Base-by-base conservation (phyloP, 2,113 vertebrate genomes). In the Myrmecophaga tridactyla region DNA sequence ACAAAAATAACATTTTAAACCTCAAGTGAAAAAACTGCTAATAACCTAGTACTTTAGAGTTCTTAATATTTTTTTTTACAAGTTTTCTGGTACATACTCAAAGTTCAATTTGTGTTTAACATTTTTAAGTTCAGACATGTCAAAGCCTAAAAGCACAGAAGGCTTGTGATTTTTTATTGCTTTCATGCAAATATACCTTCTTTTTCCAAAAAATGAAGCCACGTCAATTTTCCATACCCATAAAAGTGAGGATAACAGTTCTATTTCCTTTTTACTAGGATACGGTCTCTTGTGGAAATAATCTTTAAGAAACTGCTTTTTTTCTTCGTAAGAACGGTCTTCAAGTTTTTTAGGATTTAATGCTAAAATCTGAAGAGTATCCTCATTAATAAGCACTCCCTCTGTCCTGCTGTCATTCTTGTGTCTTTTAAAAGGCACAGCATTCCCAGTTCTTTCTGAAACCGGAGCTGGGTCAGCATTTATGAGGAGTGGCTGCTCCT, bases 211-310 rank as follows among this genome's bases (percentile, higher is more conserved):
- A 95, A 99, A 99, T 0, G 98, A 98, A 0, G 98, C 98, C 94
- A 99, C 97, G 27, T 99, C 99, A 0, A 98, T 97, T 96, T 99
- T 99, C 98, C 98, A 99, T 0, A 98, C 96, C 13, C 97, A 98
- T 0, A 99, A 96, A 72, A 98, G 98, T 18, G 63, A 98, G 81
- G 99, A 99, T 51, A 99, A 98, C 65, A 99, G 97, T 7, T 99
- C 98, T 9, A 98, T 78, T 97, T 99, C 99, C 46, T 98, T 98
- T 97, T 99, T 99, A 91, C 97, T 98, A 1, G 99, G 98, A 94
- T 99, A 99, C 0, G 99, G 99, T 96, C 99, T 99, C 84, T 96
- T 88, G 58, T 99, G 99, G 96, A 99, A 99, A 97, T 99, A 99
- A 94, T 99, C 99, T 77, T 97, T 98, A 85, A 99, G 98, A 94